Evolutionary conservation across 92 coral and sea anemone genomes (phyloP).

Genomic region (Meandrina meandrites): DNA sequence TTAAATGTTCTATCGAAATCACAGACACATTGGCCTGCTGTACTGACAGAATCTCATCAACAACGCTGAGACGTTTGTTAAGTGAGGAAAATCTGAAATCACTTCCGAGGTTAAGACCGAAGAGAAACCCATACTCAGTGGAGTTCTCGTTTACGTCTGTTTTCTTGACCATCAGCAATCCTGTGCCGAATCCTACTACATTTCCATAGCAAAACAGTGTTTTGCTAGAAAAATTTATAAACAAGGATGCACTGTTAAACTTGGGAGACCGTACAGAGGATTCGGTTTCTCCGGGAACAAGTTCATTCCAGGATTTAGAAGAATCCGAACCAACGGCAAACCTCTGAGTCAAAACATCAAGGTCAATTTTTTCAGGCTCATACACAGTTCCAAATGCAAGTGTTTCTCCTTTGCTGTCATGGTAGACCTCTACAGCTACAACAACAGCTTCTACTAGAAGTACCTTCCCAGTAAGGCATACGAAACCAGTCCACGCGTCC

Average conservation of each 20-base stretch:
- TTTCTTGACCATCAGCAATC: conserved; percentile 16
- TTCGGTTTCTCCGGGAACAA: conserved; percentile 4
- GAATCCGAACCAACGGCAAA: conserved; percentile 1
- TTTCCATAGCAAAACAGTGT: background rate
- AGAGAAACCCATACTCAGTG: conserved; percentile 6
- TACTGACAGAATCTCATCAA: conserved; percentile 16
- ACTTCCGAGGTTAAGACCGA: conserved; percentile 12
- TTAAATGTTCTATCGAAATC: background rate
- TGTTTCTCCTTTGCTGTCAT: conserved; percentile 3
- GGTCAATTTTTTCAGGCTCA: background rate
- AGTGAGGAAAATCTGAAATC: conserved; percentile 18
- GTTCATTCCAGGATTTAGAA: conserved; percentile 7
- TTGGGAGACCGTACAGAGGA: conserved; percentile 8
- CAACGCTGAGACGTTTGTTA: conserved; percentile 13
- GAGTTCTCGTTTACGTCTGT: background rate
- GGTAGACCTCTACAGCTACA: conserved; percentile 10
- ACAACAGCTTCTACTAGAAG: background rate
- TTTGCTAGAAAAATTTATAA: background rate
- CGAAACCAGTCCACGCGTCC: conserved; percentile 7
- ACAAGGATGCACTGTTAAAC: background rate
- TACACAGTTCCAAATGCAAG: conserved; percentile 5
- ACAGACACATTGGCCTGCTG: conserved; percentile 17
- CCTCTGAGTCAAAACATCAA: background rate
- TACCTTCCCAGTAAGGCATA: conserved; percentile 11
- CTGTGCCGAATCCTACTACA: conserved; percentile 16